phyloP scores from a whole-genome alignment of 2,888 invertebrate species.

The Poecilobothrus nobilitatus region DNA sequence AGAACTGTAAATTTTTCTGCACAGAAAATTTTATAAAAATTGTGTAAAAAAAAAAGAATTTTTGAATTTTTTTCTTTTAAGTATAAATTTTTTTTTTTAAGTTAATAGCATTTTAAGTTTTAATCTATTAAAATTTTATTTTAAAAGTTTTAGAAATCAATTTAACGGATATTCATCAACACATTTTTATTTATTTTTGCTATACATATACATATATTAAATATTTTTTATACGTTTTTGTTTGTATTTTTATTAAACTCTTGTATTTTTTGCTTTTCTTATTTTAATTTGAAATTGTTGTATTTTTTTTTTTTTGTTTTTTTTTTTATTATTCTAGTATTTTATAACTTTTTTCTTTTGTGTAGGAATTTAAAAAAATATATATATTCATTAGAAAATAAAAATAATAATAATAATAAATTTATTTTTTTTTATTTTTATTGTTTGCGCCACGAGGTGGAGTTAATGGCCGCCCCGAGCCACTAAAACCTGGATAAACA shows the following conservation, averaged over 20 bases:
- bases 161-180: neutral
- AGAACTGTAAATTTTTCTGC: too few relatives aligned
- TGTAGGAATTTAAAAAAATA: conserved; percentile 4
- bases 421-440: conserved; percentile 91
- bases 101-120: too few relatives aligned
- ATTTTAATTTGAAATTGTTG: neutral
- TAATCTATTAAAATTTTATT: neutral
- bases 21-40: too few relatives aligned
- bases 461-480: conserved; percentile 93
- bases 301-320: neutral
- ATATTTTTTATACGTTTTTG: neutral
- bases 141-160: neutral
- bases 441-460: conserved; percentile 91
- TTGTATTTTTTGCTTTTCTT: neutral
- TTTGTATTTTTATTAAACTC: neutral
- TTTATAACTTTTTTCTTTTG: neutral
- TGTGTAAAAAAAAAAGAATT: too few relatives aligned
- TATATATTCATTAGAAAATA: conserved; percentile 16
- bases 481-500: conserved; percentile 82
- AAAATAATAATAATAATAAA: conserved; percentile 31
- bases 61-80: too few relatives aligned
- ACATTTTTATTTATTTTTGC: neutral
- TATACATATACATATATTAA: neutral
- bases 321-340: neutral
- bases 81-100: too few relatives aligned